Conservation (phyloP, 2,888 invertebrate species). For the Parapristionchus giblindavisi region DNA sequence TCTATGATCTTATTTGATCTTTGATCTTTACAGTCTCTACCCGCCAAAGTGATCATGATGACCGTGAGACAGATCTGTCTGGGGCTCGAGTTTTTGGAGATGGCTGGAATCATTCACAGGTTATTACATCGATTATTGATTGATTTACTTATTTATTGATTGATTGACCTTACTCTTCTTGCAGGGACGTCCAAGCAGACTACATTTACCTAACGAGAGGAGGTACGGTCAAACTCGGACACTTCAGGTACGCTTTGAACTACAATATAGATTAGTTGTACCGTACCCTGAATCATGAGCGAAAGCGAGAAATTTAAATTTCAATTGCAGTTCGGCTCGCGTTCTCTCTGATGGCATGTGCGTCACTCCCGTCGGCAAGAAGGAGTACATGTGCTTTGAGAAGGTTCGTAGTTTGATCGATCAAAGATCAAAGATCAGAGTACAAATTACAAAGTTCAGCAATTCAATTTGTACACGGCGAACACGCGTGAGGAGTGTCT, state of each 20-base stretch:
- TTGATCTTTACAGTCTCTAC: constrained; percentile 43
- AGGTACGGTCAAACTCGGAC: constrained; percentile 56
- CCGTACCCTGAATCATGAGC: neutral
- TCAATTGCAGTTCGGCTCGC: constrained; percentile 1
- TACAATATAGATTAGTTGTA: no score
- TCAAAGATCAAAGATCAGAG: neutral
- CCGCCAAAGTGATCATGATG: constrained; percentile 51
- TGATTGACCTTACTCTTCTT: neutral
- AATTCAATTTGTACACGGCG: constrained; percentile 39
- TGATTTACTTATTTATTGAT: neutral
- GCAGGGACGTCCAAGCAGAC: constrained; percentile 49
- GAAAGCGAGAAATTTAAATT: neutral
- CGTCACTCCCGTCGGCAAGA: constrained; percentile 52
- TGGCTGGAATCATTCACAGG: constrained; percentile 51
- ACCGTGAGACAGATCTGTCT: constrained; percentile 54
- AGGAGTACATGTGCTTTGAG: constrained; percentile 56
- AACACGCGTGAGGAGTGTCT: constrained; percentile 38
- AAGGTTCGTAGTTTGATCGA: constrained; percentile 42
- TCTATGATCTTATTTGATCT: neutral
- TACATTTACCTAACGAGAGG: constrained; percentile 53
- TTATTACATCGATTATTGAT: neutral
- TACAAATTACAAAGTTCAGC: constrained; percentile 4
- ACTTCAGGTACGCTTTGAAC: constrained; percentile 42
- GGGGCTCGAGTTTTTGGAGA: constrained; percentile 46
- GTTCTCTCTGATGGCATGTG: constrained; percentile 39